A percentile compares a stretch with the other conserved stretches of the same genome.
phyloP scores from a whole-genome alignment of 2,113 vertebrate genomes.

The Pogona vitticeps region DNA sequence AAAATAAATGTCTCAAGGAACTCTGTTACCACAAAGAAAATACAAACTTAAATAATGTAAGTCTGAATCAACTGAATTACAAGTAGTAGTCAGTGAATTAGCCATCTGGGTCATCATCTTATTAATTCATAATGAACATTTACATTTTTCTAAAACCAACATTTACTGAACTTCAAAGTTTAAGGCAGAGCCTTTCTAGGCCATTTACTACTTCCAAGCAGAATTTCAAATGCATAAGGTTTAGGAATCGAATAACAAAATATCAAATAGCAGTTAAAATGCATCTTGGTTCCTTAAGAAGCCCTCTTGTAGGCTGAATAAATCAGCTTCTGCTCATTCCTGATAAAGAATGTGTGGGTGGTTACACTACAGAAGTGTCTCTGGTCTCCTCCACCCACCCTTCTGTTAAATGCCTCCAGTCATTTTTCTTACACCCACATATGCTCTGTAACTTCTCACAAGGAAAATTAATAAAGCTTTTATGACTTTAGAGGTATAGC shows the following conservation, averaged over 20 bases:
- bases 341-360: constrained; percentile 14
- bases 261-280: not conserved
- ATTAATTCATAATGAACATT: not conserved
- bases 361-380: constrained; percentile 11
- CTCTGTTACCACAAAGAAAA: not conserved
- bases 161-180: not conserved
- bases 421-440: constrained; percentile 34
- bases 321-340: not conserved
- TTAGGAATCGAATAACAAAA: not conserved
- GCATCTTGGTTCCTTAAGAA: not conserved
- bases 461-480: not conserved
- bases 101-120: not conserved
- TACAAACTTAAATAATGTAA: not conserved
- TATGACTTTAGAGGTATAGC: not conserved
- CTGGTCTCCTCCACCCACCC: not conserved
- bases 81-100: not conserved
- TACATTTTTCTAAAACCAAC: not conserved
- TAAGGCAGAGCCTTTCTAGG: not conserved
- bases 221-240: not conserved
- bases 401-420: constrained; percentile 28
- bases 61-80: not conserved
- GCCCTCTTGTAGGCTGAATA: constrained; percentile 10
- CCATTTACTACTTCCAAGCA: not conserved
- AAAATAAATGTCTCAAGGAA: not conserved
- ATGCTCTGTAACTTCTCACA: constrained; percentile 8